Evolutionary conservation across 2,888 invertebrate genomes (phyloP), one percentile per base, ranked within the genome.

Genomic region (Mongoloraphidia duomilia): DNA sequence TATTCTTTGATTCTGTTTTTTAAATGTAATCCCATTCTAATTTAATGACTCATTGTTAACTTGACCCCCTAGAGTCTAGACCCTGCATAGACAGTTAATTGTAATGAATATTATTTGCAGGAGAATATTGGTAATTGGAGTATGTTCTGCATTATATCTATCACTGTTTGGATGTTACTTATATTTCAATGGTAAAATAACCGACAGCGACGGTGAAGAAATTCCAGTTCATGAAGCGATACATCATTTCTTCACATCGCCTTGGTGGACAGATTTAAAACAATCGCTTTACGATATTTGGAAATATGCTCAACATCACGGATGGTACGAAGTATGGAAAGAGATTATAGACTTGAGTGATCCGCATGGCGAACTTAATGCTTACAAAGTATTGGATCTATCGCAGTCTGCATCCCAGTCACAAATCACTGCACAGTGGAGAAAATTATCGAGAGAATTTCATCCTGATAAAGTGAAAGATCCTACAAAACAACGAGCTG

Each of bases 391-490:
- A 56, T 68, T 96, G 3, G 86, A 79, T 0, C 66, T 96, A 0
- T 74, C 82, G 26, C 79, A 80, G n/a, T 82, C 82, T 2, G 82
- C 92, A 0, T 81, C 84, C 12, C 90, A 94, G 61, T 78, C 84
- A 38, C 88, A 93, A 65, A 89, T 95, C 17, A 90, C 89, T 0
- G 66, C 82, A 0, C 79, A 75, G 11, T 95, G 92, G 82, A 73
- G 91, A 34, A 75, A 77, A 34, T 69, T 95, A 1, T 90, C 91
- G 0, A 78, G 85, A 35, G 84, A 89, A 61, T 80, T 84, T 69
- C 95, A 96, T 67, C 95, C 95, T 0, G 95, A 96, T 62, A 91
- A 90, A 65, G 84, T 85, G 6, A 87, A 87, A 61, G 85, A 89
- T 53, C 71, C 73, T 0, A 75, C 74, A 3, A 67, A 73, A 1